Base-by-base conservation (phyloP, 1,140 invertebrate genomes). In the Drosophila eugracilis region DNA sequence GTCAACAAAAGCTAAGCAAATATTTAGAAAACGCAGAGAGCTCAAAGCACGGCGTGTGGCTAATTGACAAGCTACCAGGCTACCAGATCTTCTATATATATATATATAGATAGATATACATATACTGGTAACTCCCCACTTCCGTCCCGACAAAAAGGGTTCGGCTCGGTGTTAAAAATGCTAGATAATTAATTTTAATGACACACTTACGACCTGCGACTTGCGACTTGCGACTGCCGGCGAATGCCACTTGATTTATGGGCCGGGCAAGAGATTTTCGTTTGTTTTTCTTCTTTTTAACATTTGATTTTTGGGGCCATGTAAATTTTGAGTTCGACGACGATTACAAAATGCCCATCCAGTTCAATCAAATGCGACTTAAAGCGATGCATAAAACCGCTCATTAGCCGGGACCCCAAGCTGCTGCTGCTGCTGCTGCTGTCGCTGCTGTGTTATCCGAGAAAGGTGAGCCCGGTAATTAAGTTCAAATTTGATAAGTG, bases 181-280 rank as follows among this genome's bases (percentile, higher is more conserved):
- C 73, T 70, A 78, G 81, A 86, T 86, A 86, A 86, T 86, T 86
- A 88, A 88, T 81, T 86, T 86, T 86, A 88, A 86, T 86, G 83
- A 75, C 81, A 86, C 76, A 85, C 77, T 80, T 62, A 53, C 52
- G 57, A 47, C 28, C 70, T 73, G 53, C 57, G 60, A 60, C 74
- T 42, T 24, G 45, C 32, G 49, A 70, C 71, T 71, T 24, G 45
- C 34, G 49, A 75, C 71, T 71, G 45, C 65, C 39, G 65, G 65
- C 67, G 71, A 85, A 85, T 80, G 81, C 77, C 85, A 85, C 81
- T 63, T 85, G 80, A 85, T 85, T 85, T 85, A 86, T 86, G 80
- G 45, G 17, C 24, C 24, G 26, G 37, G 14, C 39, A 17, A 5
- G 17, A 47, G 32, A 65, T 69, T 67, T 52, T 53, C 58, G 48